Conservation (phyloP, 2,888 invertebrate species). For the Mimachlamys varia region DNA sequence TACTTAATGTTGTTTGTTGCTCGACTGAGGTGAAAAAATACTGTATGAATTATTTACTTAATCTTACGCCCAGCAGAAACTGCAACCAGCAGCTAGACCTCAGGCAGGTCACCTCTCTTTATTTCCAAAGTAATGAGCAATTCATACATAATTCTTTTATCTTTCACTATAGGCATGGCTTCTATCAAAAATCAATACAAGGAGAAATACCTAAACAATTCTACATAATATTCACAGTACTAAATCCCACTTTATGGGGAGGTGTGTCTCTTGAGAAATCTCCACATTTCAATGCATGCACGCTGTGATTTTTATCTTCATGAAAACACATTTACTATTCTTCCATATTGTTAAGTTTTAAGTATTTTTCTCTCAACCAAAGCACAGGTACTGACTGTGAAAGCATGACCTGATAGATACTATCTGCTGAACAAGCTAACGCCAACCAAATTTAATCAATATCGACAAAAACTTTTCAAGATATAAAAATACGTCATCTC, state of each 20-base stretch:
- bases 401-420: not conserved
- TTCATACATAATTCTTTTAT: not conserved
- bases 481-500: not conserved
- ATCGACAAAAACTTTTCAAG: not conserved
- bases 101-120: not conserved
- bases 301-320: conserved; percentile 1
- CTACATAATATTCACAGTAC: not conserved
- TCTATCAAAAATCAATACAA: conserved; percentile 20
- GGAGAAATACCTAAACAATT: not conserved
- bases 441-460: not conserved
- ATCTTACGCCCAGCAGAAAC: conserved; percentile 14
- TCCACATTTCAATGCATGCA: conserved; percentile 25
- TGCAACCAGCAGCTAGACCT: not conserved
- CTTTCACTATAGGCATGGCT: not conserved
- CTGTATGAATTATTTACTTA: conserved; percentile 31
- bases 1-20: not conserved
- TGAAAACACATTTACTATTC: conserved; percentile 20
- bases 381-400: not conserved
- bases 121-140: conserved; percentile 28
- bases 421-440: not conserved
- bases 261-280: not conserved
- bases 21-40: conserved; percentile 24
- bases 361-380: not conserved
- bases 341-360: not conserved
- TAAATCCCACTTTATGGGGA: not conserved